Percentiles rank a stretch among this genome's conserved stretches.
phyloP scores from a whole-genome alignment of 1,140 invertebrate species.

The Bombus ignitus region DNA sequence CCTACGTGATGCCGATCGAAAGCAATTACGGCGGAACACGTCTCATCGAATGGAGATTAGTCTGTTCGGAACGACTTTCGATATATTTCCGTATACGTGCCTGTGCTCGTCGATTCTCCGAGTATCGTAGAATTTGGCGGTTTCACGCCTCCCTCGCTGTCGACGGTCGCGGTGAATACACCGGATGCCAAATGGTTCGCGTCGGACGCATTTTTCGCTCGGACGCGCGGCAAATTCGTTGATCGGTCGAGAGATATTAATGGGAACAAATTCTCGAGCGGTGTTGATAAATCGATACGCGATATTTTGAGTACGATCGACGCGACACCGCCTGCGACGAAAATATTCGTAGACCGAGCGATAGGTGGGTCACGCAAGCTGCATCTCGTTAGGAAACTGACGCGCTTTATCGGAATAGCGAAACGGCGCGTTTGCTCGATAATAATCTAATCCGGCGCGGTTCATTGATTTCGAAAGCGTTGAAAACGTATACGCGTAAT shows the following conservation, averaged over 20 bases:
- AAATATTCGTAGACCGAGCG: constrained; percentile 5
- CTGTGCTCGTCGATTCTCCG: background rate
- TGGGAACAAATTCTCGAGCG: constrained; percentile 39
- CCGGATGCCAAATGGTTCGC: background rate
- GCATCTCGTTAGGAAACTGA: constrained; percentile 61
- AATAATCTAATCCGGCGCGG: constrained; percentile 57
- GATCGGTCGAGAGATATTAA: constrained; percentile 42
- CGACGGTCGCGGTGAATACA: background rate
- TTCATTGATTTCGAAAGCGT: constrained; percentile 52
- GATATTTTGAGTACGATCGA: constrained; percentile 19
- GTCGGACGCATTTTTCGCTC: constrained; percentile 34
- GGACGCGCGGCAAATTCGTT: constrained; percentile 23
- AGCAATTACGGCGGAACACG: constrained; percentile 61
- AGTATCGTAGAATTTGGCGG: background rate
- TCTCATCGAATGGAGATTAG: constrained; percentile 66
- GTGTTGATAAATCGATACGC: constrained; percentile 23
- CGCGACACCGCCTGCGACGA: background rate
- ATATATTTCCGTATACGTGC: constrained; percentile 53
- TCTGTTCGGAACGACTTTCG: constrained; percentile 60
- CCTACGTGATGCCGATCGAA: constrained; percentile 57
- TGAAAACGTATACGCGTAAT: background rate
- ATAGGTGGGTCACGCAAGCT: background rate
- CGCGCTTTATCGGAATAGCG: constrained; percentile 57
- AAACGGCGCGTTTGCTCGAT: constrained; percentile 23
- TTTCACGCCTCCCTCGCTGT: background rate